Conservation (phyloP, 2,797 vertebrate species). For the Aphelocoma californica region DNA sequence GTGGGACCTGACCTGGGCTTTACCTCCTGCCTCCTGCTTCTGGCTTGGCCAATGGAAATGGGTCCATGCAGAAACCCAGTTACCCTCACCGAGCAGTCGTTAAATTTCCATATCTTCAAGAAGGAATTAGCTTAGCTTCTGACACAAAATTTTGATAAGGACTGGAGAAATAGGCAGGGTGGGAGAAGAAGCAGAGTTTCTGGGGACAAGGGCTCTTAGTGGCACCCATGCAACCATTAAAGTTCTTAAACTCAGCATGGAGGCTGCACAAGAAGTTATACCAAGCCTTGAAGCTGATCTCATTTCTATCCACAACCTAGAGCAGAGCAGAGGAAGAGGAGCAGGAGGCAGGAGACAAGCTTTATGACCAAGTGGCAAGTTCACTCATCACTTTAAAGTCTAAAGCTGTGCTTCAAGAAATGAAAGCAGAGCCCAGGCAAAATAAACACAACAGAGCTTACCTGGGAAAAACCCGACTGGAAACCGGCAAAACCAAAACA, state of each 20-base stretch:
- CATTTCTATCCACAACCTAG: neutral
- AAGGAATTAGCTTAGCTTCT: neutral
- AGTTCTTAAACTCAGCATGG: neutral
- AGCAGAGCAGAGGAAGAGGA: neutral
- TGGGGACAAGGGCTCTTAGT: neutral
- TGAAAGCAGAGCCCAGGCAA: neutral
- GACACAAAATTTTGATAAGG: neutral
- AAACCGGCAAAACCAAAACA: neutral
- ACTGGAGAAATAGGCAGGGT: neutral
- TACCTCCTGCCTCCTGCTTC: neutral
- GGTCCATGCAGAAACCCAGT: neutral
- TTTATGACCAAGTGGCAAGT: neutral
- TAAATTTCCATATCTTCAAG: neutral
- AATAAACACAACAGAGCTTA: neutral
- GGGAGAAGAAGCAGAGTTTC: neutral
- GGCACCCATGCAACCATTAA: neutral
- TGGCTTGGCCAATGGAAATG: neutral
- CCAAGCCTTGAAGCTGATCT: neutral
- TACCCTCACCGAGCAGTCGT: accelerated
- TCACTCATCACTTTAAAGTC: neutral
- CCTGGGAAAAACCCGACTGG: neutral
- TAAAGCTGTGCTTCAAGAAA: neutral
- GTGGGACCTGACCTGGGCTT: neutral
- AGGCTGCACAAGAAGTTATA: neutral
- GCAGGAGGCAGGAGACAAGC: neutral